phyloP scores from a whole-genome alignment of 1,140 invertebrate genomes.

The Trichogramma pretiosum region DNA sequence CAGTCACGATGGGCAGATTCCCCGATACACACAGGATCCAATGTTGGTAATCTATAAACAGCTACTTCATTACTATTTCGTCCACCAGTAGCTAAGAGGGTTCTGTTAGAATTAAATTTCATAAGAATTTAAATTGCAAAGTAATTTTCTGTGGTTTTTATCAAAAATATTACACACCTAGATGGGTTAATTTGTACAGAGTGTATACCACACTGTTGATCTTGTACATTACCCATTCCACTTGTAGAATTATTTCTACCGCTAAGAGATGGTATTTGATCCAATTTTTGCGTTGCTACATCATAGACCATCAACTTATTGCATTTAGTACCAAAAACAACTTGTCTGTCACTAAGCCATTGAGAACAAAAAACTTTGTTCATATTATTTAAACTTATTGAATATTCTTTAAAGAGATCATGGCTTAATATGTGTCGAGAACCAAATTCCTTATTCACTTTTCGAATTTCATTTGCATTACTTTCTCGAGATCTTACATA shows the following conservation, averaged over 20 bases:
- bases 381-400: conserved; percentile 73
- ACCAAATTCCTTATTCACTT: conserved; percentile 67
- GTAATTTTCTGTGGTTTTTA: background rate
- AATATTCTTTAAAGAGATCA: conserved; percentile 78
- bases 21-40: conserved; percentile 91
- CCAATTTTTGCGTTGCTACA: conserved; percentile 48
- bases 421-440: conserved; percentile 79
- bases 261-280: conserved; percentile 76
- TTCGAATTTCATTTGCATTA: conserved; percentile 60
- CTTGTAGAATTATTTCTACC: conserved; percentile 50
- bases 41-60: conserved; percentile 82
- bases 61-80: conserved; percentile 88
- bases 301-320: conserved; percentile 70
- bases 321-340: conserved; percentile 93
- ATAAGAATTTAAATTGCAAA: background rate
- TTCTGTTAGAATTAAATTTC: conserved; percentile 38
- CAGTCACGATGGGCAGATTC: conserved; percentile 86
- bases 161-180: conserved; percentile 27
- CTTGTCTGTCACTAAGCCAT: conserved; percentile 89
- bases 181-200: conserved; percentile 92
- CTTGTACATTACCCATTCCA: conserved; percentile 41
- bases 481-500: conserved; percentile 70
- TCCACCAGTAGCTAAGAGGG: conserved; percentile 84
- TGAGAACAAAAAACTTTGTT: conserved; percentile 96
- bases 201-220: conserved; percentile 83